phyloP scores from a whole-genome alignment of 1,140 invertebrate species.

The Cydia fagiglandana region DNA sequence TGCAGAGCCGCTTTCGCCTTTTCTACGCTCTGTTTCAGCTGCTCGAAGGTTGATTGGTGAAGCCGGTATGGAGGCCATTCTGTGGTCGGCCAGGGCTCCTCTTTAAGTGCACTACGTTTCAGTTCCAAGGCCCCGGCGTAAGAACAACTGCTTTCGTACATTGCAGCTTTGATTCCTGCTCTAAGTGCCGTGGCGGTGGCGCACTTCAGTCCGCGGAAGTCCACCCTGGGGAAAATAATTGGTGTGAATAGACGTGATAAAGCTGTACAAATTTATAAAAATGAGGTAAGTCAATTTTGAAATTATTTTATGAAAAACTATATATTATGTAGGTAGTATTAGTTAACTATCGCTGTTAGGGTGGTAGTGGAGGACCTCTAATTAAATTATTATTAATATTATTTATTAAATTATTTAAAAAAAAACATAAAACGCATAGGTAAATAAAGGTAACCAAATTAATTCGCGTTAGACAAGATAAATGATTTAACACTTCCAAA shows the following conservation, averaged over 20 bases:
- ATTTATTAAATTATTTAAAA: too few relatives aligned
- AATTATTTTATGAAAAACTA: too few relatives aligned
- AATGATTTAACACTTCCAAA: too few relatives aligned
- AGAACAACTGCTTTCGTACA: conserved; percentile 95
- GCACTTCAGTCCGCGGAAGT: conserved; percentile 70
- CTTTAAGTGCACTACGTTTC: conserved; percentile 85
- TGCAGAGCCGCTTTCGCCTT: conserved; percentile 92
- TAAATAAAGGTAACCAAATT: too few relatives aligned
- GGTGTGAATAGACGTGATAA: neutral
- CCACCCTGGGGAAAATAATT: conserved; percentile 55
- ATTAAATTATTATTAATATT: too few relatives aligned
- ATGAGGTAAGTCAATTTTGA: neutral
- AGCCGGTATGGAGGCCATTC: conserved; percentile 88
- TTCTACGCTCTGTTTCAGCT: conserved; percentile 92
- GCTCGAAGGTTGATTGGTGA: conserved; percentile 90
- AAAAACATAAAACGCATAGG: too few relatives aligned
- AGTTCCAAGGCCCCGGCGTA: conserved; percentile 91
- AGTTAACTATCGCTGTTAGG: too few relatives aligned
- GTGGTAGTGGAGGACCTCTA: too few relatives aligned
- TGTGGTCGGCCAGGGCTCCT: conserved; percentile 81
- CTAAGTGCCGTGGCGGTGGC: conserved; percentile 61
- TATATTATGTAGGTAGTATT: too few relatives aligned
- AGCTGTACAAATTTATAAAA: neutral
- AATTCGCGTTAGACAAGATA: too few relatives aligned
- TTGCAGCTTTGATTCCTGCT: conserved; percentile 72